These are phyloP conservation scores for Lampris incognitus DNA, from an alignment of 2,113 vertebrate species.

Conservation along the genomic window DNA sequence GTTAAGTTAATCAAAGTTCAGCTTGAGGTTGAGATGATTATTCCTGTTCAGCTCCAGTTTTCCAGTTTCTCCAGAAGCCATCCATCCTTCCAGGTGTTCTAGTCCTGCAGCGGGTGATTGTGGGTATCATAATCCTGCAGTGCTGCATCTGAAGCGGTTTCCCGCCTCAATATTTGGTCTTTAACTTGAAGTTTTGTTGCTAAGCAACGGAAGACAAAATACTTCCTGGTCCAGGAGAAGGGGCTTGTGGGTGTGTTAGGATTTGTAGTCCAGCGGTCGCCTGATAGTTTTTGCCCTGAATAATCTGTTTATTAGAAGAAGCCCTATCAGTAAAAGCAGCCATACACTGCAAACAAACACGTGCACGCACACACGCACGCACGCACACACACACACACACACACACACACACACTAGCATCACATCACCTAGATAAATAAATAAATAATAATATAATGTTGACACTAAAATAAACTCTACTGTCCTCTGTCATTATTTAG, in stretches of 20 bases:
- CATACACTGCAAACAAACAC: conserved; percentile 40
- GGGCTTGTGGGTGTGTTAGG: conserved; percentile 22
- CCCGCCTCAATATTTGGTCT: too few species aligned
- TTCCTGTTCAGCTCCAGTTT: too few species aligned
- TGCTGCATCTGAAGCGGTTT: too few species aligned
- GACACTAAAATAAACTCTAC: conserved; percentile 43
- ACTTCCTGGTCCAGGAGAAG: conserved; percentile 3
- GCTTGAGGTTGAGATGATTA: too few species aligned
- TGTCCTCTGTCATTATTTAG: conserved; percentile 41
- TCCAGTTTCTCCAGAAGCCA: too few species aligned
- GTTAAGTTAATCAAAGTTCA: too few species aligned
- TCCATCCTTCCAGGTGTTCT: too few species aligned
- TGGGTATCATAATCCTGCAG: too few species aligned
- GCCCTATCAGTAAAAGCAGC: conserved; percentile 77
- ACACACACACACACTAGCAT: conserved; percentile 34
- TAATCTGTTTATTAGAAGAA: conserved; percentile 70
- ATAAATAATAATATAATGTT: conserved; percentile 39
- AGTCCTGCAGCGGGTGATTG: too few species aligned
- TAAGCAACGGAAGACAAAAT: too few species aligned
- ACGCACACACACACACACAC: conserved; percentile 20
- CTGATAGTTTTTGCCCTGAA: conserved; percentile 71
- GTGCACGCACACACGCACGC: conserved; percentile 31
- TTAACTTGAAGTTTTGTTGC: too few species aligned
- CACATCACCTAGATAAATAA: conserved; percentile 22
- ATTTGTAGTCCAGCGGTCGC: conserved; percentile 11